Evolutionary conservation across 2,797 vertebrate species (phyloP).

Genomic region (Hemibagrus guttatus): DNA sequence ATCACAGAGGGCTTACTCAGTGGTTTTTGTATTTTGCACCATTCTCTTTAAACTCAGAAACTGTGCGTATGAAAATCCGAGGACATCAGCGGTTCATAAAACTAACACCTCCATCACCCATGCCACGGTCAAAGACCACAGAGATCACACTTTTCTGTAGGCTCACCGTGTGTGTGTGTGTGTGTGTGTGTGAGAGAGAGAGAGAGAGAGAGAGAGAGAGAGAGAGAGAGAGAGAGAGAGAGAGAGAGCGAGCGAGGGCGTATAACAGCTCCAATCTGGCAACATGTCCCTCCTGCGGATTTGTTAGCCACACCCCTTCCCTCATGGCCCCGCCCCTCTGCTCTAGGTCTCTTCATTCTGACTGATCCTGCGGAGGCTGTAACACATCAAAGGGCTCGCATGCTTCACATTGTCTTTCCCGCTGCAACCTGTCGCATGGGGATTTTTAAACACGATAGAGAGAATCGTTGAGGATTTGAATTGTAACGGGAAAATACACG

Average conservation of each 20-base stretch:
- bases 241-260: background rate
- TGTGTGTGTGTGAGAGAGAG: no score
- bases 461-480: slow-evolving; percentile 3
- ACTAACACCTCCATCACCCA: background rate
- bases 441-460: background rate
- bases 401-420: background rate
- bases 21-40: background rate
- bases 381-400: slow-evolving; percentile 25
- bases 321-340: background rate
- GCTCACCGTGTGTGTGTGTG: no score
- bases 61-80: background rate
- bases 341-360: background rate
- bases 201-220: no score
- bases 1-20: background rate
- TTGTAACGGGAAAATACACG: background rate
- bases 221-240: background rate
- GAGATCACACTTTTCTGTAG: no score
- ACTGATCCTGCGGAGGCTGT: slow-evolving; percentile 23
- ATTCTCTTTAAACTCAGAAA: background rate
- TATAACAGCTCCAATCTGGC: slow-evolving; percentile 6
- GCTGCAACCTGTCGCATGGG: slow-evolving; percentile 20
- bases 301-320: slow-evolving; percentile 5
- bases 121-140: no score
- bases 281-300: slow-evolving; percentile 7
- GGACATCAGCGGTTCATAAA: no score